phyloP scores from a whole-genome alignment of 2,113 vertebrate genomes.

The Elephas maximus region DNA sequence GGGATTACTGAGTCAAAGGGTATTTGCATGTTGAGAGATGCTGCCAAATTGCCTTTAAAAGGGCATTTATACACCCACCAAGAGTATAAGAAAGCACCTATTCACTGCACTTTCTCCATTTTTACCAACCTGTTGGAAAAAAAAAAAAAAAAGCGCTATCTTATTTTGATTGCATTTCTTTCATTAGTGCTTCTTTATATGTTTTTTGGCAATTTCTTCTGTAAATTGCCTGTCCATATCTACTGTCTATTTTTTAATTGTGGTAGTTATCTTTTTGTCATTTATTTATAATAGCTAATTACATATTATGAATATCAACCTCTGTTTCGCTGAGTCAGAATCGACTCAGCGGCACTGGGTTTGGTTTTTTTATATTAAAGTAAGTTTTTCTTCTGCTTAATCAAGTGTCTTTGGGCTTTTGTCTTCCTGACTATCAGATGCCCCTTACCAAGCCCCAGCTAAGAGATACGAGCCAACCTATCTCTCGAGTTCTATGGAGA shows the following conservation, averaged over 20 bases:
- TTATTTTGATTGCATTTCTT: neutral
- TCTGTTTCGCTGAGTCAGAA: neutral
- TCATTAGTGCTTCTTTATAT: neutral
- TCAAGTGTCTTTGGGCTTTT: neutral
- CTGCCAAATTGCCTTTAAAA: neutral
- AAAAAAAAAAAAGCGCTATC: neutral
- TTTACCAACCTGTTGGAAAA: neutral
- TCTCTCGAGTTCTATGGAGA: neutral
- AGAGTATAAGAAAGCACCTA: neutral
- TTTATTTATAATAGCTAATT: constrained; percentile 45
- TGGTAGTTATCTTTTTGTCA: neutral
- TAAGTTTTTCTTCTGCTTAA: neutral
- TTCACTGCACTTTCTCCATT: neutral
- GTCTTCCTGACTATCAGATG: neutral
- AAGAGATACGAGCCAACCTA: neutral
- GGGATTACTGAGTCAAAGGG: constrained; percentile 71
- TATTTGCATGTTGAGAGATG: constrained; percentile 48
- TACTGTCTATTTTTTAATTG: neutral
- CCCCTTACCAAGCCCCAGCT: neutral
- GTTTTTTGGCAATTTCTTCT: neutral
- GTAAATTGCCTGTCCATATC: neutral
- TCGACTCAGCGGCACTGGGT: no score
- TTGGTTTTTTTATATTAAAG: neutral
- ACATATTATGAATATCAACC: neutral
- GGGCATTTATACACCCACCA: neutral